Base-by-base conservation (phyloP, 2,888 invertebrate species). In the Monopis laevigella region DNA sequence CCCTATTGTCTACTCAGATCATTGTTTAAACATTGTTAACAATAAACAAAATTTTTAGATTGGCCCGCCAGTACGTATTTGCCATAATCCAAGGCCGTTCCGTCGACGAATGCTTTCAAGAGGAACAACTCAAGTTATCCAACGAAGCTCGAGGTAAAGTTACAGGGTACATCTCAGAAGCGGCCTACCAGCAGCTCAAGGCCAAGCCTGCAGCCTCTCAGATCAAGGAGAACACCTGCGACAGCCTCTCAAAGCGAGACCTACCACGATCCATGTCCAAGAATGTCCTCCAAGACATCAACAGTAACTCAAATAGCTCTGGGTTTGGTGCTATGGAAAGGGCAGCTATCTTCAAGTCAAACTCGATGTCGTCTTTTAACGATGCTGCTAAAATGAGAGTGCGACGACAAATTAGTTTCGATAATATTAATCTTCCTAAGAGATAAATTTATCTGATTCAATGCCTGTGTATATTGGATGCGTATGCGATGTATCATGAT, bases 31-130 rank as follows among this genome's bases (percentile, higher is more conserved):
- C 8, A 21, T 7, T 21, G 24, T 8, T 7, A 21, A 7, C 24
- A 21, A 21, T 21, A 30, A 11, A 14, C 4, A 30, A 30, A 28
- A 8, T 4, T 12, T 40, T 61, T 59, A 86, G 88, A 47, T 67
- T 89, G 40, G 86, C 89, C 1, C 84, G 86, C 24, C 84, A 82
- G 46, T 85, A 88, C 59, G 86, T 84, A 1, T 87, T 78, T 52
- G 78, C 83, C 1, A 87, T 88, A 10, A 84, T 86, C 44, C 83
- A 84, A 55, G 88, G 88, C 0, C 85, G 84, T 49, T 71, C 83
- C 0, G 81, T 85, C 2, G 88, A 88, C 28, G 88, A 88, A 38
- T 85, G 88, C 44, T 75, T 81, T 48, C 68, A 72, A 43, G 81
- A 82, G 26, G 82, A 82, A 48, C 68, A 74, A 42, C 51, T 55